These are phyloP conservation scores for Panagrolaimus sp. DNA, from an alignment of 1,140 invertebrate genomes.

Conservation along the genomic window DNA sequence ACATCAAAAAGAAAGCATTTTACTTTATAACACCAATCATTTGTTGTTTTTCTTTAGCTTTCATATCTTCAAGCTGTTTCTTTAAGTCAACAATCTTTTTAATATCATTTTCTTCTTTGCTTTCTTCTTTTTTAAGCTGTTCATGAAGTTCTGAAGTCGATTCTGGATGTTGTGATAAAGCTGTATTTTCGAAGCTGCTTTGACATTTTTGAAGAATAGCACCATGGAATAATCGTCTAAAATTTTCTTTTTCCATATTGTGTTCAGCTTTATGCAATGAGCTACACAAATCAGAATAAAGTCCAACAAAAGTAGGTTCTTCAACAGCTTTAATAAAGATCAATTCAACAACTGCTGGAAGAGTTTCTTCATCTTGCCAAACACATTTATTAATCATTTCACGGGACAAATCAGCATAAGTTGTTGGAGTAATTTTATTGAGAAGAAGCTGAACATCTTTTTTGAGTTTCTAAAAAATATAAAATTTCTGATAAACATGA, in stretches of 20 bases:
- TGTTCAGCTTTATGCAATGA: constrained; percentile 3
- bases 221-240: not conserved
- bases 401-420: not conserved
- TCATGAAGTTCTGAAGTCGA: not conserved
- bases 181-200: not conserved
- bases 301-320: not conserved
- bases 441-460: too few species aligned
- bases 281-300: not conserved
- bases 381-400: not conserved
- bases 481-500: too few species aligned
- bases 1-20: not conserved
- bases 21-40: not conserved
- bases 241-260: not conserved
- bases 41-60: not conserved
- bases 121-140: not conserved
- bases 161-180: not conserved
- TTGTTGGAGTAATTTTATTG: too few species aligned
- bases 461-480: too few species aligned
- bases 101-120: not conserved
- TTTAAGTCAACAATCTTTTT: not conserved
- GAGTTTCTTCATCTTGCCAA: constrained; percentile 4
- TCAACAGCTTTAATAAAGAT: not conserved
- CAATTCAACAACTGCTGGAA: not conserved
- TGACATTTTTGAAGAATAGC: not conserved
- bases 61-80: not conserved